Base-by-base conservation (phyloP, 2,113 vertebrate genomes). In the Morone chrysops region DNA sequence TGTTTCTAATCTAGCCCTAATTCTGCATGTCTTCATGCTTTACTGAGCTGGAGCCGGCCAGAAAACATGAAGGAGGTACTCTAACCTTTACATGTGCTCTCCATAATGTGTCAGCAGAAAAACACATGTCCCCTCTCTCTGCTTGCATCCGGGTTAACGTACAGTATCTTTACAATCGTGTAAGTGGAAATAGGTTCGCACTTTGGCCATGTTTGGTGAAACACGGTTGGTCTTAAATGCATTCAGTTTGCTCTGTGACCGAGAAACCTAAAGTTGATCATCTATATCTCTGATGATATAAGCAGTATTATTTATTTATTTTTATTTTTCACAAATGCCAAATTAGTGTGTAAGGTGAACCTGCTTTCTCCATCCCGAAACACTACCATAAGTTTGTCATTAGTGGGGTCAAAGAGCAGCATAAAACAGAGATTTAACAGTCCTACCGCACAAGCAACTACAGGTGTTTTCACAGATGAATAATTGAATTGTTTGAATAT, bases 1-100 rank as follows among this genome's bases (percentile, higher is more conserved):
- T 95, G 94, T 93, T 94, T 94, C 87, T 74, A 91, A 92, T 94
- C 89, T 84, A 81, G 65, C 53, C 48, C 66, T 82, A 78, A 80
- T 89, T 89, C 86, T 82, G 80, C 82, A 77, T 75, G 87, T 82
- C 90, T 90, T 86, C 83, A 87, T 90, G 89, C 84, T 93, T 92
- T 89, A 83, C 74, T 66, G 89, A 70, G 67, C 74, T 22, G 63
- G 75, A 88, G 63, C 22, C 13, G 38, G 70, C 45, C 36, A 78
- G 86, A 81, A 73, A 87, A 85, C 75, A 89, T 63, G 17, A 86
- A 81, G 87, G 62, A 62, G 16, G n/a, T 41, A 36, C 69, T 59
- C 0, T 38, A 75, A 85, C 81, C 70, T 87, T 80, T 68, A 76
- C 82, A 89, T 78, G 68, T 88, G 71, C 69, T 84, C 59, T 65